phyloP scores from a whole-genome alignment of 2,797 vertebrate species.

The Dipus sagitta region DNA sequence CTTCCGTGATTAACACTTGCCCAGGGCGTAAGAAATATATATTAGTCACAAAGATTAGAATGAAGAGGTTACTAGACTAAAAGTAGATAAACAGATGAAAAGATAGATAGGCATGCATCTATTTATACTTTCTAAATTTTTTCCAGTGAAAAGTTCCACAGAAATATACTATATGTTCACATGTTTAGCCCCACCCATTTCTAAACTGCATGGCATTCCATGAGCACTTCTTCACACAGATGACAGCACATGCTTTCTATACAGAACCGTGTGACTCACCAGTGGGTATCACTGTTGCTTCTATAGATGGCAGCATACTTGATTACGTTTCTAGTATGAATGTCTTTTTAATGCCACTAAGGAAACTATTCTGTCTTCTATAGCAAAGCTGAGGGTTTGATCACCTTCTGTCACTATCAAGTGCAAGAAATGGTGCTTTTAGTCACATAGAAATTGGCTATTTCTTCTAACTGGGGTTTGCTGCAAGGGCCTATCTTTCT shows the following conservation, averaged over 20 bases:
- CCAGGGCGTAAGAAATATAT: not conserved
- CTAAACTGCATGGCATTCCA: not conserved
- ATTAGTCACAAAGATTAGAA: constrained; percentile 25
- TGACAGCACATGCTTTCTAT: not conserved
- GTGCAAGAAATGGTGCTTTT: not conserved
- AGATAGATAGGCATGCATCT: not conserved
- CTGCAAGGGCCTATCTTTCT: not conserved
- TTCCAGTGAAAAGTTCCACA: not conserved
- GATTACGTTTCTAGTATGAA: not conserved
- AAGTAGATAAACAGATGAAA: not conserved
- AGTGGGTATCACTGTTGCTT: not conserved
- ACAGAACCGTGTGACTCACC: not conserved
- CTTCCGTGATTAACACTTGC: not conserved
- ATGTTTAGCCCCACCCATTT: not conserved
- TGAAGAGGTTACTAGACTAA: not conserved
- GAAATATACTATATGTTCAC: not conserved
- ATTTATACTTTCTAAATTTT: not conserved
- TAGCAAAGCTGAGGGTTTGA: not conserved
- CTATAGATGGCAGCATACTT: not conserved
- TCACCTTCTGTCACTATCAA: not conserved
- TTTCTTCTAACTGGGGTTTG: not conserved
- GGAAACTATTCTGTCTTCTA: not conserved
- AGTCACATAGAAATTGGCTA: not conserved
- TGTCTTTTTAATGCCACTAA: not conserved
- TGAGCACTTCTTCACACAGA: not conserved